Conservation (phyloP, 2,888 invertebrate species). For the Apodemia duryi region DNA sequence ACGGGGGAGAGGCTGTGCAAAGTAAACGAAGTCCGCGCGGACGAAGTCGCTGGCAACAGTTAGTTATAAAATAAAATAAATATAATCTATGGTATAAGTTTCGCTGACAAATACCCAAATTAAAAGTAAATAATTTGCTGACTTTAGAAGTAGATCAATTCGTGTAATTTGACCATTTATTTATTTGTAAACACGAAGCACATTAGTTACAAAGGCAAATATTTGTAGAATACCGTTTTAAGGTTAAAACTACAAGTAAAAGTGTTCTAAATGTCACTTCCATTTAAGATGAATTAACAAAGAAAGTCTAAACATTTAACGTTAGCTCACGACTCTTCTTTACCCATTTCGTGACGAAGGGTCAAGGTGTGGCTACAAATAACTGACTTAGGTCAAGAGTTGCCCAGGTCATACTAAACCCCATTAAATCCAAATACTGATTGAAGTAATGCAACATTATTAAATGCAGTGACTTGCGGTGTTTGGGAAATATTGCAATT, state of each 20-base stretch:
- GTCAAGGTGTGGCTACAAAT: conserved; percentile 53
- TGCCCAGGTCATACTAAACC: not conserved
- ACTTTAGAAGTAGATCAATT: no score
- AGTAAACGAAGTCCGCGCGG: no score
- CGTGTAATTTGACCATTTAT: no score
- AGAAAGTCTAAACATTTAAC: conserved; percentile 19
- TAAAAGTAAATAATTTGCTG: no score
- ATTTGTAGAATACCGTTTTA: not conserved
- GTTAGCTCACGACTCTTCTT: conserved; percentile 44
- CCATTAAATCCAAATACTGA: not conserved
- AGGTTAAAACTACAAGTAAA: conserved; percentile 19
- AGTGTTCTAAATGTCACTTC: conserved; percentile 25
- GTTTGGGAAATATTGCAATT: not conserved
- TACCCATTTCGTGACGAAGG: conserved; percentile 58
- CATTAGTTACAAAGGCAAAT: no score
- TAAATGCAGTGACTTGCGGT: no score
- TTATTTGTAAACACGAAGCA: no score
- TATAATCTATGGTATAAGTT: no score
- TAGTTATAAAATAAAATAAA: no score
- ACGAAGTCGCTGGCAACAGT: no score
- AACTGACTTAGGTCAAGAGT: conserved; percentile 25
- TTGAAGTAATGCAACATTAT: not conserved
- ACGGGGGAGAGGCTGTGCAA: no score
- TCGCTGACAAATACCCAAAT: no score
- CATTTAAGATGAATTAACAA: conserved; percentile 21